Evolutionary conservation across 2,888 invertebrate species (phyloP).

Genomic region (Frankliniella fusca): DNA sequence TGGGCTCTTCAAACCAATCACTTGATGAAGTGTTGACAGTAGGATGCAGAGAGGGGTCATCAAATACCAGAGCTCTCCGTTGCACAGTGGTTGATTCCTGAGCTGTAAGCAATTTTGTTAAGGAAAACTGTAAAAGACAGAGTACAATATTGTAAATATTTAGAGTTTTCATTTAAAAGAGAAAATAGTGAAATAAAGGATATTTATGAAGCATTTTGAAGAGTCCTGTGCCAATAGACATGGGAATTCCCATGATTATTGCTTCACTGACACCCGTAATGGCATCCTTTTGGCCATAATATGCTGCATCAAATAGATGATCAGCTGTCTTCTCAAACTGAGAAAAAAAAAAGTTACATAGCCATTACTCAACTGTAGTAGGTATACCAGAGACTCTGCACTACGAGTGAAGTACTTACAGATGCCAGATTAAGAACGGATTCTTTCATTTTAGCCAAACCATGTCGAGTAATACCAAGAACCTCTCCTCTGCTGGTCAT

Average conservation of each 20-base stretch:
- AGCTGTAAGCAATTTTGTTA: not conserved
- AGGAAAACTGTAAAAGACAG: not conserved
- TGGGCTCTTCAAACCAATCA: not conserved
- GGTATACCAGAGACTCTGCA: slow-evolving; percentile 27
- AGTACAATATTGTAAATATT: no score
- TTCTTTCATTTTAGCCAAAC: slow-evolving; percentile 98
- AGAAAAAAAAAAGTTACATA: slow-evolving; percentile 27
- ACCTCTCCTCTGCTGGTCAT: slow-evolving; percentile 99
- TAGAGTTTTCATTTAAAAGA: not conserved
- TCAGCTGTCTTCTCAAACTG: slow-evolving; percentile 99
- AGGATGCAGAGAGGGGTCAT: not conserved
- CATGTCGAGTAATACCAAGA: slow-evolving; percentile 93
- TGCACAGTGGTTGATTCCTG: not conserved
- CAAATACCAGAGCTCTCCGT: not conserved
- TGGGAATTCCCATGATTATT: slow-evolving; percentile 96
- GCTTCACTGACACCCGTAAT: slow-evolving; percentile 97
- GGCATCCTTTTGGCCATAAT: slow-evolving; percentile 93
- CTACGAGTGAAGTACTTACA: slow-evolving; percentile 51
- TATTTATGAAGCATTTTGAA: slow-evolving; percentile 78
- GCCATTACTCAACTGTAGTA: slow-evolving; percentile 34
- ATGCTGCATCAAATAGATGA: slow-evolving; percentile 98
- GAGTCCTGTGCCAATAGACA: slow-evolving; percentile 89
- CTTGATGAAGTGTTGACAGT: not conserved
- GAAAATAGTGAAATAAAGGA: slow-evolving; percentile 39
- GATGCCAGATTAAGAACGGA: slow-evolving; percentile 97